phyloP scores from a whole-genome alignment of 2,113 vertebrate genomes.

The Lagopus muta region DNA sequence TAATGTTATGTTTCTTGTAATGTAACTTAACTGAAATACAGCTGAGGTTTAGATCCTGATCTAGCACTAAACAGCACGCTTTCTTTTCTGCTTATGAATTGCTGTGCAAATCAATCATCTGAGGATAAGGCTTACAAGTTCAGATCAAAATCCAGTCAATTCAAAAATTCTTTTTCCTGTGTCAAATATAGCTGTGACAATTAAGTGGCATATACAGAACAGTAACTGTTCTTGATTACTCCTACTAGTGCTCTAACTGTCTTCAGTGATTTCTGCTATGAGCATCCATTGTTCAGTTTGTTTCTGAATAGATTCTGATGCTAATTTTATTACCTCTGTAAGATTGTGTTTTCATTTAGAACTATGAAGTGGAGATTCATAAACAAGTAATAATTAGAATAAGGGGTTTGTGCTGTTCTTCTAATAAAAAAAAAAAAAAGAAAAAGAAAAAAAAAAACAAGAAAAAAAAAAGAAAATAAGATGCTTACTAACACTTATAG shows the following conservation, averaged over 20 bases:
- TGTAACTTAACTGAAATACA: conserved; percentile 9
- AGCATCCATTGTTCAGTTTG: neutral
- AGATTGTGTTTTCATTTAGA: conserved; percentile 11
- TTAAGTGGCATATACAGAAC: neutral
- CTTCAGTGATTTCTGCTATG: neutral
- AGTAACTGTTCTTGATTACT: neutral
- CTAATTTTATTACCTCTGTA: conserved; percentile 8
- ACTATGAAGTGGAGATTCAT: neutral
- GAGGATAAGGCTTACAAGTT: neutral
- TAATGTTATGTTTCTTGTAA: conserved; percentile 6
- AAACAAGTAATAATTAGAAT: conserved; percentile 9
- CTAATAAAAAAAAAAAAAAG: neutral
- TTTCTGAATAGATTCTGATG: neutral
- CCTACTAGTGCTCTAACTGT: neutral
- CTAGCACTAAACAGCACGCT: neutral
- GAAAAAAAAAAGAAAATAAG: neutral
- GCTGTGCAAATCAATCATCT: neutral
- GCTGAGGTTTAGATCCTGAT: neutral
- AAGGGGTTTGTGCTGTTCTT: neutral
- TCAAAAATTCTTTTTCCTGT: neutral
- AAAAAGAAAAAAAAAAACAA: too few species aligned
- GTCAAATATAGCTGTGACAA: neutral
- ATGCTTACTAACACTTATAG: neutral
- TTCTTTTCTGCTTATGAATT: neutral
- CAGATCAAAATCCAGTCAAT: neutral